phyloP scores from a whole-genome alignment of 1,140 invertebrate species.

The Papilio polytes region DNA sequence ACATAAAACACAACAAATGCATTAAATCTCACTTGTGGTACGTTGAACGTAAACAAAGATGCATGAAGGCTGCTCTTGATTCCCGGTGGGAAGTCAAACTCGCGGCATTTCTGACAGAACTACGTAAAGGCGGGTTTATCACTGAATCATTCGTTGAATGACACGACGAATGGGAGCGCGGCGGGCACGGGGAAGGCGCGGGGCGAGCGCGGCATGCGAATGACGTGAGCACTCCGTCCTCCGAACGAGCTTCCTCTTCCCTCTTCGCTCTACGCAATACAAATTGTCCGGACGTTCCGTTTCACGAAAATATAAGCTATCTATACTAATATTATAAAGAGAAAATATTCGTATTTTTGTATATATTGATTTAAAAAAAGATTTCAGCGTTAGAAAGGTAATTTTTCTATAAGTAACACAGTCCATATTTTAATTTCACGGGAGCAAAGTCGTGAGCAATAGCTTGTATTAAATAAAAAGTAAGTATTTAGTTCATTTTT shows the following conservation, averaged over 20 bases:
- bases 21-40: conserved; percentile 72
- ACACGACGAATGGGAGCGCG: conserved; percentile 41
- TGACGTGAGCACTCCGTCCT: conserved; percentile 35
- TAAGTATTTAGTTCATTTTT: not conserved
- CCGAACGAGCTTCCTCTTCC: conserved; percentile 32
- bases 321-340: no score
- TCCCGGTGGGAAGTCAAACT: conserved; percentile 66
- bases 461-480: not conserved
- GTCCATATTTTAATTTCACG: no score
- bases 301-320: conserved; percentile 7
- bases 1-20: conserved; percentile 43
- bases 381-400: no score
- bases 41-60: conserved; percentile 69
- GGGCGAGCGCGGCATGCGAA: conserved; percentile 4
- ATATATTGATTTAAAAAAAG: no score
- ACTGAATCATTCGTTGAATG: conserved; percentile 66
- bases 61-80: conserved; percentile 69
- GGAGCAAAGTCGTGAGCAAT: no score
- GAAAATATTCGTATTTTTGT: no score
- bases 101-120: conserved; percentile 70
- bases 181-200: not conserved
- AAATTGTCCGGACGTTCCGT: conserved; percentile 16
- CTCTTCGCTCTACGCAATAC: conserved; percentile 24
- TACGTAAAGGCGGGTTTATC: conserved; percentile 70
- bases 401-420: no score